Conservation (phyloP, 2,113 vertebrate species). For the Scopus umbretta region DNA sequence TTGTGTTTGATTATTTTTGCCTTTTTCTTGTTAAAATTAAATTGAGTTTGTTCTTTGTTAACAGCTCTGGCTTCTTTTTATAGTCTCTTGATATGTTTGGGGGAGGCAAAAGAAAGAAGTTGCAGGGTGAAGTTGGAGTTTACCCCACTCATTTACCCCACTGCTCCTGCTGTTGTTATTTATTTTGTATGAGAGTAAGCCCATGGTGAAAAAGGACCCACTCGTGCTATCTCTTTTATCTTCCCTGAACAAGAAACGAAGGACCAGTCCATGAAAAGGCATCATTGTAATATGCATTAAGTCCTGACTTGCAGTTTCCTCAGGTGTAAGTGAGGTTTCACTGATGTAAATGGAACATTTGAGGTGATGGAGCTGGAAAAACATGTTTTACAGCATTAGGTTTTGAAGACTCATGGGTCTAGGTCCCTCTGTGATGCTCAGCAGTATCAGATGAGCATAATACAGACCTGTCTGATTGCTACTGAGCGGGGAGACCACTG, state of each 20-base stretch:
- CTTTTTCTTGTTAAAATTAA: neutral
- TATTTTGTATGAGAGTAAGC: neutral
- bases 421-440: neutral
- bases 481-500: accelerated
- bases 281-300: neutral
- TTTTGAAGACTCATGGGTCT: neutral
- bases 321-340: neutral
- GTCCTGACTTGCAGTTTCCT: neutral
- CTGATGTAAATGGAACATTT: neutral
- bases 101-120: neutral
- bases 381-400: neutral
- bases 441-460: neutral
- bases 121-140: neutral
- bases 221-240: neutral
- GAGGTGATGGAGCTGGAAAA: neutral
- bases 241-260: neutral
- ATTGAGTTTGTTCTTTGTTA: neutral
- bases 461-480: neutral
- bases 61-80: neutral
- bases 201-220: neutral
- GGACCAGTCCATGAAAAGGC: neutral
- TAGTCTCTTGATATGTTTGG: neutral
- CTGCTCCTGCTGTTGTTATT: neutral
- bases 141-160: neutral
- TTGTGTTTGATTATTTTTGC: neutral